A percentile compares a stretch with the other conserved stretches of the same genome.
Evolutionary conservation across 2,888 invertebrate species (phyloP).

Genomic region (Rotaria magnacalcarata): DNA sequence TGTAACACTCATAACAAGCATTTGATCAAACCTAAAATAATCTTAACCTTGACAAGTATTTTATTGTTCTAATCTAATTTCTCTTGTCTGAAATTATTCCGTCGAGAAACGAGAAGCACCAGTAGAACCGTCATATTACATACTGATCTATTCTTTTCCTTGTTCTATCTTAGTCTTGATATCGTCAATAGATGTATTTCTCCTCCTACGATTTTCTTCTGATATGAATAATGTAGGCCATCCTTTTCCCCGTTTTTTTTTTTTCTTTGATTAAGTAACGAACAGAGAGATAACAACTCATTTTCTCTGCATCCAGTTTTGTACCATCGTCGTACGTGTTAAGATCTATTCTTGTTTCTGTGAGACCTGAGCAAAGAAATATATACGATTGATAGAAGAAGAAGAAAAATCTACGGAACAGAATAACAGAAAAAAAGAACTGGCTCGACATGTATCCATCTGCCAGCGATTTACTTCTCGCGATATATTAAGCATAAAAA

Average conservation of each 20-base stretch:
- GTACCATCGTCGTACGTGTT: neutral
- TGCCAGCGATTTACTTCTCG: neutral
- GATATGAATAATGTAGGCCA: neutral
- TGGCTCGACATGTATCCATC: neutral
- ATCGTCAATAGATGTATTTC: slow-evolving; percentile 1
- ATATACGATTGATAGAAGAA: neutral
- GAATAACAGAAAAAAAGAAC: neutral
- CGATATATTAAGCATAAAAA: too few species aligned
- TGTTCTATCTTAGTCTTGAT: neutral
- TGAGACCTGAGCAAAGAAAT: neutral
- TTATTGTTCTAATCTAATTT: neutral
- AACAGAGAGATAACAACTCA: slow-evolving; percentile 16
- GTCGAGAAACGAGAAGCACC: neutral
- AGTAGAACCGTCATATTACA: neutral
- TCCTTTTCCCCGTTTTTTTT: neutral
- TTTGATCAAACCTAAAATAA: too few species aligned
- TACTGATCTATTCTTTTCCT: neutral
- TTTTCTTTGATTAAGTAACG: neutral
- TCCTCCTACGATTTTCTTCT: neutral
- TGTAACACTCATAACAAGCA: too few species aligned
- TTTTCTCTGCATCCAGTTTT: neutral
- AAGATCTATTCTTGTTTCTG: slow-evolving; percentile 25
- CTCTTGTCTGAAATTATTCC: neutral
- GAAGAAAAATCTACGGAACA: neutral
- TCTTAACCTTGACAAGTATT: neutral